Evolutionary conservation across 2,888 invertebrate genomes (phyloP).

Genomic region (Ephialtes manifestator): DNA sequence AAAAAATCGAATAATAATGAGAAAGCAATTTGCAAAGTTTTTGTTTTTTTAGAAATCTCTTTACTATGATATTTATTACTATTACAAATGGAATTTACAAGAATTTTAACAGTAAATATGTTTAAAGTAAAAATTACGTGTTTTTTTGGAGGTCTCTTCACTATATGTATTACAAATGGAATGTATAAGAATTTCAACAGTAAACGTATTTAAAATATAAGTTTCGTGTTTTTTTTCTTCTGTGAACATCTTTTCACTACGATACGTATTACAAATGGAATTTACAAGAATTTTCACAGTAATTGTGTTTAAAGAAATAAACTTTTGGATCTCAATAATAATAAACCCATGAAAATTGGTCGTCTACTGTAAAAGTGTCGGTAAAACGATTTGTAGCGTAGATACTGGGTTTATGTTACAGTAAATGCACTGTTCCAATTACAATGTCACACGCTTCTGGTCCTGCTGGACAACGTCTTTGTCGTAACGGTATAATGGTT

Average conservation of each 20-base stretch:
- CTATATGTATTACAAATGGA: no score
- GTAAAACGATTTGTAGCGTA: neutral
- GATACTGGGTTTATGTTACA: slow-evolving; percentile 17
- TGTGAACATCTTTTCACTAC: neutral
- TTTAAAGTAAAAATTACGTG: no score
- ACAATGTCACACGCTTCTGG: slow-evolving; percentile 58
- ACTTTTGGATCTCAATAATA: no score
- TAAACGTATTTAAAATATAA: no score
- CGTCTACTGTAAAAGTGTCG: neutral
- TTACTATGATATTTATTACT: neutral
- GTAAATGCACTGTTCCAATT: slow-evolving; percentile 48
- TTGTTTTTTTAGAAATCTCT: neutral
- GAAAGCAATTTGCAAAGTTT: no score
- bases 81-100: no score
- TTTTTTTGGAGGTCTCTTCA: no score
- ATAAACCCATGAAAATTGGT: neutral
- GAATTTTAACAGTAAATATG: no score
- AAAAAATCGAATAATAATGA: no score
- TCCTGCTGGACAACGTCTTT: slow-evolving; percentile 38
- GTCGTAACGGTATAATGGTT: slow-evolving; percentile 57
- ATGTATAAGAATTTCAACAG: no score
- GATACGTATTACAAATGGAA: neutral
- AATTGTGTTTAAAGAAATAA: neutral
- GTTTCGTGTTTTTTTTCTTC: no score
- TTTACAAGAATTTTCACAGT: neutral